Base-by-base conservation (phyloP, 2,113 vertebrate species). In the Urocolius indicus region DNA sequence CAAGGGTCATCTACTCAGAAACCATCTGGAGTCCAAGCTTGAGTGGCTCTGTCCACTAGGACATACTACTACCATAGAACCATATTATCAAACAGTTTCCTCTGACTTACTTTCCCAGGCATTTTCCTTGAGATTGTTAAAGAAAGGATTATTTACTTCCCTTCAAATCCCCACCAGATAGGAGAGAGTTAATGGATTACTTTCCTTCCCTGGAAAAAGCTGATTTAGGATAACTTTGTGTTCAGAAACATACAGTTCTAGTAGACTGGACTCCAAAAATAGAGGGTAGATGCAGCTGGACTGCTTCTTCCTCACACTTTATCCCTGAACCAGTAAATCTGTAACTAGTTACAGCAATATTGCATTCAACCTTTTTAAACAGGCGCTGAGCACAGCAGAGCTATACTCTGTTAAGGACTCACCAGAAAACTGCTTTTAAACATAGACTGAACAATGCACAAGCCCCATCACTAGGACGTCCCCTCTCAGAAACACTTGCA, bases 371-470 rank as follows among this genome's bases (percentile, higher is more conserved):
- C 11, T 68, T 71, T 63, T 6, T 30, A 29, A 65, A 52, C 6
- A 68, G 41, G n/a, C 30, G 34, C 46, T 48, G 43, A 90, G 78
- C 29, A 79, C 32, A 79, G 43, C 48, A 68, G 1, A 7, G 26
- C 67, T 62, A 23, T 29, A 26, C 15, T 43, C 13, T n/a, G 16
- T 46, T 62, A 43, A 54, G 30, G 54, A 12, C 26, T 83, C 29
- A 32, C 30, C 36, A 62, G 23, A 80, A 92, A 77, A 41, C 3
- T 17, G 29, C 14, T 43, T 58, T 59, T 6, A 38, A 76, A 13
- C 41, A n/a, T 6, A 7, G 48, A 43, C 13, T 1, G n/a, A 49
- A 69, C 20, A 45, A 48, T 3, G 6, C 0, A 1, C 32, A 26
- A 22, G 29, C 5, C 55, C 32, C 57, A 38, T n/a, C 36, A 9